Base-by-base conservation (phyloP, 23 tunicate species). In the Trididemnum miniatum region DNA sequence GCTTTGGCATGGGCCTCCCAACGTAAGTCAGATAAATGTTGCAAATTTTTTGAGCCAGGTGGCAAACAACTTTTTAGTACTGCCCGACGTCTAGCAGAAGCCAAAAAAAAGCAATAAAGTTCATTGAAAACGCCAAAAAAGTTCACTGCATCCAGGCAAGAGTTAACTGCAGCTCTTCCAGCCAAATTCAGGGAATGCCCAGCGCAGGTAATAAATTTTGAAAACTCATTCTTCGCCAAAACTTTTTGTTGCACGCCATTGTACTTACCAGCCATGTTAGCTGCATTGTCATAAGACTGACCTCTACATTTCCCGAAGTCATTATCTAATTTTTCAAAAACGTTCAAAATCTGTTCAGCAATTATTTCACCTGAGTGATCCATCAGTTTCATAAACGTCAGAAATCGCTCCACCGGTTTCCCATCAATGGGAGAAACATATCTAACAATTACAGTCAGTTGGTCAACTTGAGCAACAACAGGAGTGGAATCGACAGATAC, bases 81-180 rank as follows among this genome's bases (percentile, higher is more conserved):
- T 73, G 79, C 79, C 79, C 79, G 38, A 25, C 79, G 36, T 59
- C 38, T 73, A 37, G 79, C 20, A 59, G 79, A 73, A 73, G 79
- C 27, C 38, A 29, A 73, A 73, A n/a, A n/a, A 38, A 73, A 37
- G 79, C 9, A 15, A 30, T 73, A 73, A 73, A 73, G 9, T 73
- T 73, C 59, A 73, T 73, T 73, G 79, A 73, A 37, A 73, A 73
- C 38, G 59, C 79, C 79, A 73, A 73, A 73, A 73, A 57, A 73
- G 59, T 73, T 73, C 57, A 73, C 79, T 73, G 59, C 59, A 38
- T 26, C 79, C 9, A 37, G 79, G 38, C 79, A 73, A 59, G 59
- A 73, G 5, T 73, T 59, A 73, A 73, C 30, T 37, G 79, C 57
- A 9, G 59, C 9, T 25, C 79, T 28, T 57, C 79, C 79, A 12